A percentile compares a stretch with the other conserved stretches of the same genome.
These are phyloP conservation scores for Operophtera brumata DNA, from an alignment of 2,888 invertebrate species.

Conservation along the genomic window DNA sequence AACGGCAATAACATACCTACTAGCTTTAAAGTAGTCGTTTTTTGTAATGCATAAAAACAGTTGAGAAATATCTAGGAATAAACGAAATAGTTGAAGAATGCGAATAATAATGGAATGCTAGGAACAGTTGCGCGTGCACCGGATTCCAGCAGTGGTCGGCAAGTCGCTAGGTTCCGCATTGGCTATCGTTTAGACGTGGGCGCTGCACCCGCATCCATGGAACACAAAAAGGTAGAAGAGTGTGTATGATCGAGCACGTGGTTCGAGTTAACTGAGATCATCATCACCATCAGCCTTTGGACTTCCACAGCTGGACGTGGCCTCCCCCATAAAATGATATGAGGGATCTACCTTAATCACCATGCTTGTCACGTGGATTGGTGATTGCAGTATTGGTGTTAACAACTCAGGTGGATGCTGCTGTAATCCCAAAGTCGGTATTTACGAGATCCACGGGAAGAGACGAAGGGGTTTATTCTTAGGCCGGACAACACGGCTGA, in stretches of 20 bases:
- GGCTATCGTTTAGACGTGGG: constrained; percentile 47
- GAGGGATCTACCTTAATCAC: too few relatives aligned
- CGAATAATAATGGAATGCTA: constrained; percentile 59
- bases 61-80: constrained; percentile 30
- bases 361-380: too few relatives aligned
- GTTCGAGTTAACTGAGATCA: too few relatives aligned
- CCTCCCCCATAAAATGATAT: too few relatives aligned
- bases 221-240: constrained; percentile 7
- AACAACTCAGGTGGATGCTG: too few relatives aligned
- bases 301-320: too few relatives aligned
- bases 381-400: too few relatives aligned
- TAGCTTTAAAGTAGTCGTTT: constrained; percentile 11
- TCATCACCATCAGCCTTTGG: too few relatives aligned
- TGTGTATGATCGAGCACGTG: background rate
- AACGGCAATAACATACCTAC: constrained; percentile 44
- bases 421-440: too few relatives aligned
- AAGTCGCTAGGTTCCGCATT: constrained; percentile 61
- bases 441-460: too few relatives aligned
- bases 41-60: constrained; percentile 5
- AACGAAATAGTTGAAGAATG: constrained; percentile 42
- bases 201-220: constrained; percentile 33
- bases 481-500: too few relatives aligned
- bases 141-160: constrained; percentile 53
- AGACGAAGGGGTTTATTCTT: too few relatives aligned
- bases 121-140: constrained; percentile 57